These are phyloP conservation scores for Eurystomus glaucurus DNA, from an alignment of 2,797 vertebrate genomes.

Conservation along the genomic window DNA sequence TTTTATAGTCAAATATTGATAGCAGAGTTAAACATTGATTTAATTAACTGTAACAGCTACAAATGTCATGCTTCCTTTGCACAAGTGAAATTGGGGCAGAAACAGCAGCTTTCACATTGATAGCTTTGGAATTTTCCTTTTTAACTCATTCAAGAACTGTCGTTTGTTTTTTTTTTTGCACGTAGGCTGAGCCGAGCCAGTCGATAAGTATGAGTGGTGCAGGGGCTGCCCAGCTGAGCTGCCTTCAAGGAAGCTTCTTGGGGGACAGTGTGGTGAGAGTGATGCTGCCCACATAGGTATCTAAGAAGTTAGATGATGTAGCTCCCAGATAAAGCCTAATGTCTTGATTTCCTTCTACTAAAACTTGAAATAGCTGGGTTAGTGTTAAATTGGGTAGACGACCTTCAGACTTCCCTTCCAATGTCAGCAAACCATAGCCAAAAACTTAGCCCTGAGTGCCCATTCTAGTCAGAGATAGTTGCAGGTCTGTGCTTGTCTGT, in stretches of 20 bases:
- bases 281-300: background rate
- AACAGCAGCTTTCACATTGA: background rate
- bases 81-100: background rate
- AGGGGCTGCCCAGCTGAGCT: background rate
- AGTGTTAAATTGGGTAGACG: background rate
- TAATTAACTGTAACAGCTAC: slow-evolving; percentile 11
- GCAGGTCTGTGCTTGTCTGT: background rate
- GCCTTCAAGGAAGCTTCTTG: background rate
- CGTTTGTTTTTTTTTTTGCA: background rate
- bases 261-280: background rate
- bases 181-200: background rate
- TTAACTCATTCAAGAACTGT: background rate
- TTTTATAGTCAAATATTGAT: slow-evolving; percentile 53
- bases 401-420: background rate
- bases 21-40: slow-evolving; percentile 66
- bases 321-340: background rate
- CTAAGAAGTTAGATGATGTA: background rate
- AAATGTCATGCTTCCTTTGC: background rate
- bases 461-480: background rate
- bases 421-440: background rate
- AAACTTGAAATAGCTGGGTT: background rate
- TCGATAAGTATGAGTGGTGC: background rate
- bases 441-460: background rate
- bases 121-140: background rate
- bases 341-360: background rate